phyloP scores from a whole-genome alignment of 2,797 vertebrate genomes.

The Huso huso region DNA sequence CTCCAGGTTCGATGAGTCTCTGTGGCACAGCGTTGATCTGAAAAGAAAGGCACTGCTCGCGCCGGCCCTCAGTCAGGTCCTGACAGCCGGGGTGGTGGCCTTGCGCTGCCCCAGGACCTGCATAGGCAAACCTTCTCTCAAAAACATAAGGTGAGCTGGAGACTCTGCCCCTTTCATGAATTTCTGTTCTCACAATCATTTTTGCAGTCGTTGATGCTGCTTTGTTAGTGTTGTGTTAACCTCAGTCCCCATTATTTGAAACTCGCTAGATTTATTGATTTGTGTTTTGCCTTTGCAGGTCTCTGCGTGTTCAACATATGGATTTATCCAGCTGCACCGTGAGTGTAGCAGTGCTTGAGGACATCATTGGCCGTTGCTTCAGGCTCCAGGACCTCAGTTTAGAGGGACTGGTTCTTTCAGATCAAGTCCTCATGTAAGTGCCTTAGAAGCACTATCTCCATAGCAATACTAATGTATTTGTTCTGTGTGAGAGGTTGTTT shows the following conservation, averaged over 20 bases:
- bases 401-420: conserved; percentile 79
- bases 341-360: conserved; percentile 53
- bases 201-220: too few species aligned
- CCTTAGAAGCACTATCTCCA: background rate
- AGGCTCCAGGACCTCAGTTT: conserved; percentile 73
- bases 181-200: too few species aligned
- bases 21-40: conserved; percentile 86
- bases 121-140: conserved; percentile 57
- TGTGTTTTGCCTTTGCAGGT: conserved; percentile 38
- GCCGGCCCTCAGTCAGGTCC: conserved; percentile 62
- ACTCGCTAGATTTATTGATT: background rate
- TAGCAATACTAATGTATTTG: too few species aligned
- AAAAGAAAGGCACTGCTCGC: conserved; percentile 60
- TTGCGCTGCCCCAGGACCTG: conserved; percentile 80
- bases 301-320: conserved; percentile 67
- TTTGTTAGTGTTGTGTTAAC: background rate
- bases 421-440: conserved; percentile 61
- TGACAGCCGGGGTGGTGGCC: conserved; percentile 62
- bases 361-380: conserved; percentile 62
- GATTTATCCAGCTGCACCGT: conserved; percentile 80
- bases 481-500: too few species aligned
- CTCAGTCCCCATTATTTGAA: background rate
- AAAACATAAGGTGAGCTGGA: conserved; percentile 57
- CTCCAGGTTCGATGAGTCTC: conserved; percentile 78
- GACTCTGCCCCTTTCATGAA: too few species aligned